Evolutionary conservation across 2,888 invertebrate species (phyloP).

Genomic region (Mythimna pallens): DNA sequence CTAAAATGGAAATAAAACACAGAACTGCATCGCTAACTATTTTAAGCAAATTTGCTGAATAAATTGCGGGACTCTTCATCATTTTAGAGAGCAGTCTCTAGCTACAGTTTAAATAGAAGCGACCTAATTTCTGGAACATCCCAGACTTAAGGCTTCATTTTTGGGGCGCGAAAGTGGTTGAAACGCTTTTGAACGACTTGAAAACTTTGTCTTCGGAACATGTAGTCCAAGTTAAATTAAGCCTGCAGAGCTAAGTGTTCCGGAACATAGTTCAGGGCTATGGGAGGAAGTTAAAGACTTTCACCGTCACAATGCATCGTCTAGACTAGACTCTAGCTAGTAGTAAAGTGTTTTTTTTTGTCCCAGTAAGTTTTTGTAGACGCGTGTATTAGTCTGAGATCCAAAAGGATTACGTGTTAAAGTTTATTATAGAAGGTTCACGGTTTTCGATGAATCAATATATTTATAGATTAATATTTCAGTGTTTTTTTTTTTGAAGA

Average conservation of each 20-base stretch:
- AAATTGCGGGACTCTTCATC: slow-evolving; percentile 1
- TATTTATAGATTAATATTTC: no score
- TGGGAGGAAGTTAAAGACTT: neutral
- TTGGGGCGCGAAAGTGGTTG: slow-evolving; percentile 28
- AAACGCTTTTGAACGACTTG: slow-evolving; percentile 24
- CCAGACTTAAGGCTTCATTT: slow-evolving; percentile 19
- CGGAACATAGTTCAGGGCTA: slow-evolving; percentile 5
- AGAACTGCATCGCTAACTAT: neutral
- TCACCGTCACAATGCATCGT: neutral
- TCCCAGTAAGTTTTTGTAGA: no score
- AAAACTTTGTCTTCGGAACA: slow-evolving; percentile 30
- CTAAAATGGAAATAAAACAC: neutral
- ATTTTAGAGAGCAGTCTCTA: neutral
- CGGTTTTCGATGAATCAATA: no score
- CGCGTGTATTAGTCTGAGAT: neutral
- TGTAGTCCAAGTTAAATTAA: slow-evolving; percentile 34
- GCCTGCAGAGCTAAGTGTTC: slow-evolving; percentile 11
- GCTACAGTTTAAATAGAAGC: slow-evolving; percentile 13
- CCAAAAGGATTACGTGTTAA: neutral
- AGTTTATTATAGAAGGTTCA: no score
- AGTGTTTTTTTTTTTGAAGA: no score
- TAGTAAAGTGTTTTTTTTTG: no score
- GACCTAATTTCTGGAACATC: slow-evolving; percentile 25
- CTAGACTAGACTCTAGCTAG: neutral
- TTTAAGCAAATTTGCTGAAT: neutral